Base-by-base conservation (phyloP, 2,113 vertebrate species). In the Mastomys natalensis region DNA sequence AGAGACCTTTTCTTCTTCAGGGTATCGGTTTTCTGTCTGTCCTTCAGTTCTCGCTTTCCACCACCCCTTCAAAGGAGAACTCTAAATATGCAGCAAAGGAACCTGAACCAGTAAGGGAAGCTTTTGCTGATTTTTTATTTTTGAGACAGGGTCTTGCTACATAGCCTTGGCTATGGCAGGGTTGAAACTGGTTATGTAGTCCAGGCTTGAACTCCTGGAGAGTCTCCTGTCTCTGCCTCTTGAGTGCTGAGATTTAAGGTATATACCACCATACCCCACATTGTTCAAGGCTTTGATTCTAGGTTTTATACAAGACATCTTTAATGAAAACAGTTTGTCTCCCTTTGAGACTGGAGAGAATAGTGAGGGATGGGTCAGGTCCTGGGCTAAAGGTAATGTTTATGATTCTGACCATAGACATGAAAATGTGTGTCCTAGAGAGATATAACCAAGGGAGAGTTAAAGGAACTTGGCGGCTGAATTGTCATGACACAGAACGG, bases 311-410 rank as follows among this genome's bases (percentile, higher is more conserved):
- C 31, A 76, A 66, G 43, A 70, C 26, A 21, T 40, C 66, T 53
- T 58, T 16, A 70, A 55, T 76, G 76, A 64, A 43, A 37, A 84
- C 34, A 90, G 55, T 43, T 48, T 89, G 73, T 88, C 45, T 94
- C 78, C 91, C 87, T 45, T 62, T 80, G 84, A 70, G 84, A 90
- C 66, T 53, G 34, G 16, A 77, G 45, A 81, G 55, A 85, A 93
- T 19, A 70, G 55, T 68, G 45, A 84, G 73, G 73, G 7, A 29
- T 24, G 12, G 37, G 4, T 90, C 48, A 73, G 43, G 48, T 81
- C 64, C 58, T 87, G 87, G 53, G 77, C 26, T 82, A 48, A 15
- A 70, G 10, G 70, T 70, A 10, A 82, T 51, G 53, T 82, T 86
- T 48, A 26, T 72, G 58, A 51, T n/a, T 43, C 6, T 55, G n/a